phyloP scores from a whole-genome alignment of 2,113 vertebrate species.

The Pleuronectes platessa region DNA sequence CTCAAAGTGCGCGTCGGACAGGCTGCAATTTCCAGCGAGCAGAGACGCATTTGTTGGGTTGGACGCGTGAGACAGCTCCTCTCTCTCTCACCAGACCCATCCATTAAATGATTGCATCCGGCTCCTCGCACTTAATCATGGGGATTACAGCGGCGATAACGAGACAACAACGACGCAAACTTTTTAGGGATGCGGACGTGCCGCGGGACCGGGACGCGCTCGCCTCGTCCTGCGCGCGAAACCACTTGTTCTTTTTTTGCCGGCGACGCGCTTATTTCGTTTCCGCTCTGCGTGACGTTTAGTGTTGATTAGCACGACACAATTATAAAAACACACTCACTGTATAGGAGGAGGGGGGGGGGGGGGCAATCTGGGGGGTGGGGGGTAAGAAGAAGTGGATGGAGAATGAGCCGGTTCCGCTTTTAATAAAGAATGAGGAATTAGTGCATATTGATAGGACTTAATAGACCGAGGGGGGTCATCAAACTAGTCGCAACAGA shows the following conservation, averaged over 20 bases:
- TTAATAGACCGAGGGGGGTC: constrained; percentile 82
- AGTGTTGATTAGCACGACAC: constrained; percentile 76
- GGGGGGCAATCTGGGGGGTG: not conserved
- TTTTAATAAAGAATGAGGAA: constrained; percentile 78
- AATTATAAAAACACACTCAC: constrained; percentile 58
- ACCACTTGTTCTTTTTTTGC: constrained; percentile 64
- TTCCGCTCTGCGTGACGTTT: constrained; percentile 61
- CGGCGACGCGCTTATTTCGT: constrained; percentile 52
- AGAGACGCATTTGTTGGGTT: constrained; percentile 30
- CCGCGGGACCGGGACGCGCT: not conserved
- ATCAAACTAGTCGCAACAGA: constrained; percentile 87
- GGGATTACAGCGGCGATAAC: constrained; percentile 41
- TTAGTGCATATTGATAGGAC: constrained; percentile 76
- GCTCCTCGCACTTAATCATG: constrained; percentile 41
- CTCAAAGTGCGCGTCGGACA: constrained; percentile 39
- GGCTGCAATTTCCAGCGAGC: constrained; percentile 52
- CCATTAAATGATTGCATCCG: constrained; percentile 52
- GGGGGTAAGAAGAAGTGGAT: not conserved
- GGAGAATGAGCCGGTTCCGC: constrained; percentile 53
- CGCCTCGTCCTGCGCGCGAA: constrained; percentile 30
- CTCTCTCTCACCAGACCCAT: constrained; percentile 40
- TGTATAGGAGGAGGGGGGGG: not conserved
- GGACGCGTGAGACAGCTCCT: constrained; percentile 32
- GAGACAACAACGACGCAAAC: constrained; percentile 40
- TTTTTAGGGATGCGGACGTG: constrained; percentile 40